A percentile compares a stretch with the other conserved stretches of the same genome.
phyloP scores from a whole-genome alignment of 2,888 invertebrate genomes.

The Hirtodrosophila histrioides region DNA sequence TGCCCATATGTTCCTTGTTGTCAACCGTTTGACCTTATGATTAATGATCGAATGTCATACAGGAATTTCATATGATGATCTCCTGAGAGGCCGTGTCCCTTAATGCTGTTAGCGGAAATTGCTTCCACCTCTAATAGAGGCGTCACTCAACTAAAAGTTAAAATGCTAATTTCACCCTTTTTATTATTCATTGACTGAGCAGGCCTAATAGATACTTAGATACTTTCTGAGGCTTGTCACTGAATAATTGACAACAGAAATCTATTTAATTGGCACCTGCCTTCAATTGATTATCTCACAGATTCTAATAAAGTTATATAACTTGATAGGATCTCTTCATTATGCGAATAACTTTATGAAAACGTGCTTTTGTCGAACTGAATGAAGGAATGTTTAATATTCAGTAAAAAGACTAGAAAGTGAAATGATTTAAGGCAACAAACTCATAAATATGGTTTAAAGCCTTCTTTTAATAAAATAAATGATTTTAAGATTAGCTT shows the following conservation, averaged over 20 bases:
- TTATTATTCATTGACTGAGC: slow-evolving; percentile 4
- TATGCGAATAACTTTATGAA: background rate
- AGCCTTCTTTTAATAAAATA: no score
- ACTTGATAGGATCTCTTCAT: background rate
- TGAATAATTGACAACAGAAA: slow-evolving; percentile 1
- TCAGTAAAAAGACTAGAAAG: background rate
- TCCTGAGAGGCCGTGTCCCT: background rate
- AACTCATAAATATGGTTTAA: background rate
- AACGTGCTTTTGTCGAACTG: background rate
- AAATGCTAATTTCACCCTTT: background rate
- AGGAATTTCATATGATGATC: slow-evolving; percentile 1
- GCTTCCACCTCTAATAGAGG: background rate
- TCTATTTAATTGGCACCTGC: slow-evolving; percentile 9
- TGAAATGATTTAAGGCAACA: no score
- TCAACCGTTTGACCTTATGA: slow-evolving; percentile 35
- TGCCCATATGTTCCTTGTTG: slow-evolving; percentile 9
- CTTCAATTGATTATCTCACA: slow-evolving; percentile 2
- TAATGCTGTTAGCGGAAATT: slow-evolving; percentile 41
- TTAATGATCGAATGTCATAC: slow-evolving; percentile 25
- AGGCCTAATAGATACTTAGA: no score
- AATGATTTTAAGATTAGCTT: no score
- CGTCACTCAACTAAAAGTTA: slow-evolving; percentile 11
- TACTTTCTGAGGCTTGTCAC: background rate
- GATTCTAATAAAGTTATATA: background rate
- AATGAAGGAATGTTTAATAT: background rate